phyloP scores from a whole-genome alignment of 92 coral and sea anemone genomes.

The Epizoanthus scotinus region DNA sequence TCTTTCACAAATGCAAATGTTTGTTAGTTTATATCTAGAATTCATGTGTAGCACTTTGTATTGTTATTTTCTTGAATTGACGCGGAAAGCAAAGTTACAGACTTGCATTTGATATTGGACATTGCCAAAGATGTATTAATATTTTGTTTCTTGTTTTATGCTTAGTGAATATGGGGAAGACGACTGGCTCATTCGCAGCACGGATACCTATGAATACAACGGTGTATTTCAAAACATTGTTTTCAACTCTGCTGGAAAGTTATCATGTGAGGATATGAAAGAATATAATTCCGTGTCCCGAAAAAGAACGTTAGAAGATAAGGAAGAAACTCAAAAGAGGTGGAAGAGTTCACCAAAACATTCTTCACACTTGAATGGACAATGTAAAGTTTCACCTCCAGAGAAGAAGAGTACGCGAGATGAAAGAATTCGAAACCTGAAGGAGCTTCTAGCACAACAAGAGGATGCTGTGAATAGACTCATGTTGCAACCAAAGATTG shows the following conservation, averaged over 20 bases:
- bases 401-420: constrained; percentile 11
- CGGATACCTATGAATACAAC: constrained; percentile 9
- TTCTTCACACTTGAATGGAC: neutral
- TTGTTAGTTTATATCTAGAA: no score
- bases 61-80: no score
- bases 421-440: constrained; percentile 15
- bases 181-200: constrained; percentile 32
- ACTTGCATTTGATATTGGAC: no score
- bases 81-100: no score
- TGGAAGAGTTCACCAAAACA: neutral
- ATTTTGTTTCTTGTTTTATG: neutral
- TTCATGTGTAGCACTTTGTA: no score
- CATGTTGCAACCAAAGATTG: constrained; percentile 21
- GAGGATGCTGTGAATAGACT: constrained; percentile 21
- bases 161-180: constrained; percentile 13
- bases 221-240: constrained; percentile 17
- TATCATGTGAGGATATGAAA: neutral
- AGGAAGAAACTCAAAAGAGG: neutral
- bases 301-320: neutral
- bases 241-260: neutral
- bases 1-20: no score
- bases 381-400: neutral
- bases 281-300: neutral
- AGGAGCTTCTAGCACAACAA: constrained; percentile 10
- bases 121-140: neutral